Base-by-base conservation (phyloP, 1,140 invertebrate genomes). In the Dermatophagoides farinae region DNA sequence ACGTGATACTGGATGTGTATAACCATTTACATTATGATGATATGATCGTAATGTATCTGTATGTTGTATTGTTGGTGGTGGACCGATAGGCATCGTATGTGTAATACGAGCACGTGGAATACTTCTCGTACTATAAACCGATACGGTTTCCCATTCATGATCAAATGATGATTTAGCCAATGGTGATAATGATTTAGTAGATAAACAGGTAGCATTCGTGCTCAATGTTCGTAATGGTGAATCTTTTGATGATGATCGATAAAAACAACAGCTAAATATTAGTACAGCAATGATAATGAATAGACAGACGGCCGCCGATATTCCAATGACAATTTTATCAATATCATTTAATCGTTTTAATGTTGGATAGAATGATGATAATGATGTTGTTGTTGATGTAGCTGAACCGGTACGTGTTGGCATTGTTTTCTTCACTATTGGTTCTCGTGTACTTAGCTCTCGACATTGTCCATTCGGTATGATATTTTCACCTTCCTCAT, bases 291-390 rank as follows among this genome's bases (percentile, higher is more conserved):
- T 79, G 43, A 90, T 82, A 62, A 92, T 87, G 23, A 86, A 88
- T n/a, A 83, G 85, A 62, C 72, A 90, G 66, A 91, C 88, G n/a
- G 86, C 86, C 10, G 87, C 87, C 67, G 85, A 88, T 1, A 87
- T 87, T 12, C 83, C 87, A 66, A 92, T 92, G 23, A 88, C 90
- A 67, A 92, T 88, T 70, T 88, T 89, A 70, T 92, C 88, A 82
- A 91, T 87, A 71, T 88, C 86, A 14, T 83, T 86, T 31, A 63
- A 58, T 40, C 62, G 37, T 23, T 60, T 55, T 14, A 55, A 40
- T 41, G 50, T 14, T 53, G 51, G 22, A 43, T 39, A 57, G 25
- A 58, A 18, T 37, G 39, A 41, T 39, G 37, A 18, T 22, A 46
- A 23, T n/a, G 20, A 38, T 8, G 23, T 55, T 5, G 41, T 50